These are phyloP conservation scores for Scaptodrosophila lebanonensis DNA, from an alignment of 1,140 invertebrate species.

Conservation along the genomic window DNA sequence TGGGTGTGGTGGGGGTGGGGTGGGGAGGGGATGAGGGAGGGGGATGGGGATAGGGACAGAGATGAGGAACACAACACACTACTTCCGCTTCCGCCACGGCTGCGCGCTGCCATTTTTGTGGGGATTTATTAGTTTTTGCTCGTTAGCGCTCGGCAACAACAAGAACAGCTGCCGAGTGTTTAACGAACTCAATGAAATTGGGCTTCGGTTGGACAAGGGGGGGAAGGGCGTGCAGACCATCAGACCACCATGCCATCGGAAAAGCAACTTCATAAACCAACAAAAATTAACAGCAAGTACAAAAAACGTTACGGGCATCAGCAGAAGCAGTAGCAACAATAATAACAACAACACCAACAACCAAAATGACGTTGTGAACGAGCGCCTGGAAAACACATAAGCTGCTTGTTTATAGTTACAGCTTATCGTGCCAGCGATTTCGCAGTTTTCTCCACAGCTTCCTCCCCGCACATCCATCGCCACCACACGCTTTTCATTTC, in stretches of 20 bases:
- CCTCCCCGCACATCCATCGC: not conserved
- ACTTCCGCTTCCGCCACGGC: constrained; percentile 58
- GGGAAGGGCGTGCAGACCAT: constrained; percentile 11
- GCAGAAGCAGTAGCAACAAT: not conserved
- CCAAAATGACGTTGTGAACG: constrained; percentile 47
- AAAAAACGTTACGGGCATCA: constrained; percentile 25
- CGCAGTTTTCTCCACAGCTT: not conserved
- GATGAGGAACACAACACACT: constrained; percentile 55
- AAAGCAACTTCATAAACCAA: constrained; percentile 67
- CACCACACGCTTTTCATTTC: constrained; percentile 41
- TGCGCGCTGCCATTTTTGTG: constrained; percentile 58
- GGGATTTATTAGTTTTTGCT: constrained; percentile 76
- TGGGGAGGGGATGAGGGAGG: too few relatives aligned
- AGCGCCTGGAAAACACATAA: constrained; percentile 69
- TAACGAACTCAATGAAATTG: constrained; percentile 18
- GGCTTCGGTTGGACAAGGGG: not conserved
- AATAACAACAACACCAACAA: constrained; percentile 27
- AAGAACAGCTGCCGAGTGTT: constrained; percentile 69
- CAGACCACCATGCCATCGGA: constrained; percentile 12
- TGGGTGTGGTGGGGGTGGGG: constrained; percentile 8
- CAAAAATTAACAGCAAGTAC: constrained; percentile 71
- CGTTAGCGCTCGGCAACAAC: constrained; percentile 70
- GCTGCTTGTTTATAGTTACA: constrained; percentile 75
- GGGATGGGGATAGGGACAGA: too few relatives aligned
- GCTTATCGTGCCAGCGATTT: constrained; percentile 62